Evolutionary conservation across 2,888 invertebrate species (phyloP), one percentile per base, ranked within the genome.

Genomic region (Macropis europaea): DNA sequence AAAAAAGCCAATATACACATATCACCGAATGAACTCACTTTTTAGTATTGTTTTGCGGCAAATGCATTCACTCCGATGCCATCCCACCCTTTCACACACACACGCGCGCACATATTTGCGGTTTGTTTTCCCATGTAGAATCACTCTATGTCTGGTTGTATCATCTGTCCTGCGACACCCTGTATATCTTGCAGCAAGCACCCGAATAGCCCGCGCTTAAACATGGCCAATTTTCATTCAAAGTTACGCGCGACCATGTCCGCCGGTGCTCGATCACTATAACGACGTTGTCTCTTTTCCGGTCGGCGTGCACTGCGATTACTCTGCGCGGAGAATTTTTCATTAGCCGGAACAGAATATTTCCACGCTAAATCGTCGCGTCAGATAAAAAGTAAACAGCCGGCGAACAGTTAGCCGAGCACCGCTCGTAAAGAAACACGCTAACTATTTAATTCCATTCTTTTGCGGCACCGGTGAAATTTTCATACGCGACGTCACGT

Each of bases 391-490:
- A n/a, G 34, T 26, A 62, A 62, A 71, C 71, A 71, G 62, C 62
- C 30, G 24, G 4, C 19, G 38, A 22, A 30, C 13, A 62, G 57
- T 63, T 57, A 53, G 53, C 53, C 42, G 17, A 19, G 34, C 45
- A 11, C 40, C 22, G 24, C 34, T 57, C 73, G 19, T 72, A 59
- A 72, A 72, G 73, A 36, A 57, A 30, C 36, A 36, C 32, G 24
- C 56, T 59, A 72, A 64, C 42, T 72, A 72, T 72, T 73, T 73
- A 73, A 72, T 73, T 73, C 32, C 73, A 72, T 73, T 73, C 64
- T 73, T 64, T 48, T 53, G 73, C 50, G 50, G 43, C 47, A 38
- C 42, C 15, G 42, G 73, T 73, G 30, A 53, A 73, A 64, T 64
- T 73, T 64, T 64, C 72, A 73, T 73, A 73, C 52, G 47, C 63